phyloP scores from a whole-genome alignment of 2,113 vertebrate genomes.

The Neogobius melanostomus region DNA sequence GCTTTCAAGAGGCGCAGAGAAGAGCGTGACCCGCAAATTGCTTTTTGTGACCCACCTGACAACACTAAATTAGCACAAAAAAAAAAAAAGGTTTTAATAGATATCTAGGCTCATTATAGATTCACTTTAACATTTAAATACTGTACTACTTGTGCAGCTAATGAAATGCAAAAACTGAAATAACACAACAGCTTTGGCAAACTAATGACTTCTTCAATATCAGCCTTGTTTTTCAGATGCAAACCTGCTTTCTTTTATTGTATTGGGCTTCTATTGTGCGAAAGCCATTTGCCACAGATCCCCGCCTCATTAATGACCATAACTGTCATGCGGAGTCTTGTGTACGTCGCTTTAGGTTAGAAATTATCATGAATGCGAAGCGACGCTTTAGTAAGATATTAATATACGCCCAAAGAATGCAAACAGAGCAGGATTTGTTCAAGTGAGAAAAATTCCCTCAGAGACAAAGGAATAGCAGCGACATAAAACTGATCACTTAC shows the following conservation, averaged over 20 bases:
- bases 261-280: slow-evolving; percentile 14
- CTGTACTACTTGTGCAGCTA: slow-evolving; percentile 40
- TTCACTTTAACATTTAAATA: slow-evolving; percentile 47
- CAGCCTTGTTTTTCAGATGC: slow-evolving; percentile 11
- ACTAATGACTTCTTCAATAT: slow-evolving; percentile 37
- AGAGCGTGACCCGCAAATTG: slow-evolving; percentile 54
- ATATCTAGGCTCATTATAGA: slow-evolving; percentile 42
- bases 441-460: slow-evolving; percentile 31
- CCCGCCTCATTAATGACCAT: slow-evolving; percentile 42
- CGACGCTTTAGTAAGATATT: slow-evolving; percentile 30
- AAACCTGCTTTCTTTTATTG: not conserved
- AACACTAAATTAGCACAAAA: slow-evolving; percentile 46
- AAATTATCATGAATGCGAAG: slow-evolving; percentile 37
- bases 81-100: slow-evolving; percentile 43
- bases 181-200: slow-evolving; percentile 30
- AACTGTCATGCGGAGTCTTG: slow-evolving; percentile 36
- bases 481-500: slow-evolving; percentile 84
- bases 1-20: slow-evolving; percentile 22
- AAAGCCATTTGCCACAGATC: slow-evolving; percentile 38
- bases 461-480: slow-evolving; percentile 1
- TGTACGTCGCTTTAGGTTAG: slow-evolving; percentile 29
- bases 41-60: slow-evolving; percentile 64
- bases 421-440: slow-evolving; percentile 40
- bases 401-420: slow-evolving; percentile 44
- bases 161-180: slow-evolving; percentile 49